A percentile compares a stretch with the other conserved stretches of the same genome.
Evolutionary conservation across 35 echinoderm and acorn worm genomes (phyloP).

Genomic region (Ptychodera flava): DNA sequence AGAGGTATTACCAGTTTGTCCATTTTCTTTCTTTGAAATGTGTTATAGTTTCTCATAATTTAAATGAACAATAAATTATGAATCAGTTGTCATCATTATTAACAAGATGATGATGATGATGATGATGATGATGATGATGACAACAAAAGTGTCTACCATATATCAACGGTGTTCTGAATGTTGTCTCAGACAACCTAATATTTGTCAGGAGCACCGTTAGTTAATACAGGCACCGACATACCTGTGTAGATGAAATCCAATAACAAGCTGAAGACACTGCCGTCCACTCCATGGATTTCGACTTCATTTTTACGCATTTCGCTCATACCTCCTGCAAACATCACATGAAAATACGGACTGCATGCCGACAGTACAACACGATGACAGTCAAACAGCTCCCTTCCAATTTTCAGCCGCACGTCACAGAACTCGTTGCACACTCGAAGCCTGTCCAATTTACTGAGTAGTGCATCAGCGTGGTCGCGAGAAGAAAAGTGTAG

Average conservation of each 20-base stretch:
- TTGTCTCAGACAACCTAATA: too few relatives aligned
- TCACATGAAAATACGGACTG: conserved; percentile 76
- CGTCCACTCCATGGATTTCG: conserved; percentile 59
- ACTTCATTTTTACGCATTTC: conserved; percentile 50
- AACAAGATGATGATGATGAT: too few relatives aligned
- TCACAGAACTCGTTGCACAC: conserved; percentile 43
- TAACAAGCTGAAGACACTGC: conserved; percentile 32
- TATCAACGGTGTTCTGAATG: too few relatives aligned
- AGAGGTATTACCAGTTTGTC: too few relatives aligned
- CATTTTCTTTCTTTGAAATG: too few relatives aligned
- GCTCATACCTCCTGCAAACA: conserved; percentile 74
- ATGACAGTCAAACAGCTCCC: conserved; percentile 39
- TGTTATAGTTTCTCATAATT: too few relatives aligned
- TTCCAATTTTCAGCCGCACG: conserved; percentile 51
- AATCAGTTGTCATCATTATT: too few relatives aligned
- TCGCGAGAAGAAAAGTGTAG: neutral
- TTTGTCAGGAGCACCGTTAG: too few relatives aligned
- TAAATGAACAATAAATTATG: too few relatives aligned
- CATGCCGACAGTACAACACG: conserved; percentile 72
- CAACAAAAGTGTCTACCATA: too few relatives aligned
- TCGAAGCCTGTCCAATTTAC: neutral
- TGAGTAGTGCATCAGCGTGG: neutral
- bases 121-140: too few relatives aligned
- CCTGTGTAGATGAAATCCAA: conserved; percentile 91
- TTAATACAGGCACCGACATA: too few relatives aligned